phyloP scores from a whole-genome alignment of 2,797 vertebrate species.

The Spinibarbus caldwelli region DNA sequence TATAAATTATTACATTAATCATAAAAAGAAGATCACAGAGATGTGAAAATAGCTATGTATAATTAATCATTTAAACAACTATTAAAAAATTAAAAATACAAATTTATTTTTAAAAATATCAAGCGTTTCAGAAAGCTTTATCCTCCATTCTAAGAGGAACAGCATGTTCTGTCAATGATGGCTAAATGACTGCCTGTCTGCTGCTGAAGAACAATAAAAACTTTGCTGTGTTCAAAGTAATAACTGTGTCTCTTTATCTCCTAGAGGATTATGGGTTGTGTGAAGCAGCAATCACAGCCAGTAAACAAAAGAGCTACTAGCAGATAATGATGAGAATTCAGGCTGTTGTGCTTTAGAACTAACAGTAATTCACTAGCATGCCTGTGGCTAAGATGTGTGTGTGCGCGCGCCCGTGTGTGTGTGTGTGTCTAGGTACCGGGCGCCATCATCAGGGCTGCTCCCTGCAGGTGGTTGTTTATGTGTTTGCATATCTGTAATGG shows the following conservation, averaged over 20 bases:
- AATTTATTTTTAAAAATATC: neutral
- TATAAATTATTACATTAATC: neutral
- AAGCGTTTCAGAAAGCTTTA: neutral
- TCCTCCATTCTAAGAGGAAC: neutral
- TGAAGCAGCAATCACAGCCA: slow-evolving; percentile 16
- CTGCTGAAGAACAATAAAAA: slow-evolving; percentile 5
- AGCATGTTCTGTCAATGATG: neutral
- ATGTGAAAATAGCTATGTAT: neutral
- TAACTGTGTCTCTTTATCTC: neutral
- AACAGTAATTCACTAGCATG: slow-evolving; percentile 21
- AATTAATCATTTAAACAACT: neutral
- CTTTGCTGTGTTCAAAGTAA: neutral
- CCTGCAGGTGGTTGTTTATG: slow-evolving; percentile 63
- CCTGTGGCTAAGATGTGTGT: neutral
- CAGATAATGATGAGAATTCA: slow-evolving; percentile 30
- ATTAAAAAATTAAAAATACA: neutral
- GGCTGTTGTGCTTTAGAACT: slow-evolving; percentile 28
- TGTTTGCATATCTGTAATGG: slow-evolving; percentile 43
- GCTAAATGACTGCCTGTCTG: slow-evolving; percentile 2
- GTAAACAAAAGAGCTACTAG: slow-evolving; percentile 30
- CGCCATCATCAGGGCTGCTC: slow-evolving; percentile 31
- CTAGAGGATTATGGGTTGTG: neutral
- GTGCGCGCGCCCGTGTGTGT: slow-evolving; percentile 2
- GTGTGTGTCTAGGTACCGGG: neutral
- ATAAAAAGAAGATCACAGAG: neutral